phyloP scores from a whole-genome alignment of 2,888 invertebrate species.

The Ommatoiulus sabulosus region DNA sequence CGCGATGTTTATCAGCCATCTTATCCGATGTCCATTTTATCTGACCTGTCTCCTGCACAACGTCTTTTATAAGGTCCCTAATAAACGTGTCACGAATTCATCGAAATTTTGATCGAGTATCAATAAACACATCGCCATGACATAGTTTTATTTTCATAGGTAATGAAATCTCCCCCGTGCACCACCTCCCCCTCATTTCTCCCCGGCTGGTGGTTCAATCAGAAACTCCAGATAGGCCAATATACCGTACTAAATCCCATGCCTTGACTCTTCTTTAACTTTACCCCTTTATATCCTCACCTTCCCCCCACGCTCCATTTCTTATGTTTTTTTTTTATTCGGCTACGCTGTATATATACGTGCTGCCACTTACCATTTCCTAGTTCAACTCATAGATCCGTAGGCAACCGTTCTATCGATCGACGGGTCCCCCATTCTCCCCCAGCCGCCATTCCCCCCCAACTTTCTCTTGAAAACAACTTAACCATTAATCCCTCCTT shows the following conservation, averaged over 20 bases:
- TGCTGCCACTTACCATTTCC: slow-evolving; percentile 21
- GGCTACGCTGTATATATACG: neutral
- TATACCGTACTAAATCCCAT: neutral
- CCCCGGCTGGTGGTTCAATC: neutral
- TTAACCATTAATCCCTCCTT: slow-evolving; percentile 43
- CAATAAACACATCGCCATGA: neutral
- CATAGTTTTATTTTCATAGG: neutral
- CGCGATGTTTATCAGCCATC: no score
- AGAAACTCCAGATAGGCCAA: neutral
- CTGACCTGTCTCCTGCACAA: no score
- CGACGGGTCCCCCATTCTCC: neutral
- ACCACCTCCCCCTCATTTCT: neutral
- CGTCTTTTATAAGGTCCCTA: neutral
- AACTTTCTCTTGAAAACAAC: slow-evolving; percentile 24
- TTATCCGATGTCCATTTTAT: no score
- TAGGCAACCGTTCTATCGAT: neutral
- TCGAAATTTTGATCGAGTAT: neutral
- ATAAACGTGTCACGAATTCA: neutral
- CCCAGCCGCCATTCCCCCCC: slow-evolving; percentile 1
- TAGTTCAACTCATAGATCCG: neutral
- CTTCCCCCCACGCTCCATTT: neutral
- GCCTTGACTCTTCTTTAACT: neutral
- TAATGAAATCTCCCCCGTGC: neutral
- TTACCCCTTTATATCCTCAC: neutral
- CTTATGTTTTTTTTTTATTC: neutral